Percentiles rank a stretch among this genome's conserved stretches.
These are phyloP conservation scores for Pseudonaja textilis DNA, from an alignment of 2,113 vertebrate genomes.

Conservation along the genomic window DNA sequence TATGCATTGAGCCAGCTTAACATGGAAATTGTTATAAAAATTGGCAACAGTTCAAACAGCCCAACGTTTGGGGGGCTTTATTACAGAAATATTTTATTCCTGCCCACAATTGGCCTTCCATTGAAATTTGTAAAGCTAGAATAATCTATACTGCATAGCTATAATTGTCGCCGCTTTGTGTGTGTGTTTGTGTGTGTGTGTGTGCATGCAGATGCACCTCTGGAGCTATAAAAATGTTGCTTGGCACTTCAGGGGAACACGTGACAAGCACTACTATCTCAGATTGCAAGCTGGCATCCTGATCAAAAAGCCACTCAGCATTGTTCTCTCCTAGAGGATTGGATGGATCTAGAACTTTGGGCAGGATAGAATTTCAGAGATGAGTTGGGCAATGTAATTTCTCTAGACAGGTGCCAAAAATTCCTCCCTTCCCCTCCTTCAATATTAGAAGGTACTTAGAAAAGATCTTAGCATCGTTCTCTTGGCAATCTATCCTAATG, in stretches of 20 bases:
- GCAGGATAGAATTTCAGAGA: not conserved
- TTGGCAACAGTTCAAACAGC: constrained; percentile 70
- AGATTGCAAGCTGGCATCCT: not conserved
- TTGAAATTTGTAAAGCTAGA: not conserved
- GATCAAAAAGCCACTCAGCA: not conserved
- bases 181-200: too few relatives aligned
- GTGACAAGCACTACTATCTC: not conserved
- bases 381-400: not conserved
- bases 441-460: not conserved
- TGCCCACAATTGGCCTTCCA: constrained; percentile 20
- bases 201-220: not conserved
- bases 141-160: accelerated
- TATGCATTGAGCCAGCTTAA: constrained; percentile 75
- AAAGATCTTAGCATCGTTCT: not conserved
- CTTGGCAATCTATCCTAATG: not conserved
- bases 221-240: constrained; percentile 7
- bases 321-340: not conserved
- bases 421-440: not conserved
- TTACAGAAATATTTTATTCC: constrained; percentile 65
- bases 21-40: constrained; percentile 81
- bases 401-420: not conserved
- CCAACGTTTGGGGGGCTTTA: constrained; percentile 65
- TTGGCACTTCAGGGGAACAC: not conserved
- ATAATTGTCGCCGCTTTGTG: not conserved
- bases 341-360: not conserved